Evolutionary conservation across 35 echinoderm and acorn worm species (phyloP), one percentile per base, ranked within the genome.

Genomic region (Anneissia japonica): DNA sequence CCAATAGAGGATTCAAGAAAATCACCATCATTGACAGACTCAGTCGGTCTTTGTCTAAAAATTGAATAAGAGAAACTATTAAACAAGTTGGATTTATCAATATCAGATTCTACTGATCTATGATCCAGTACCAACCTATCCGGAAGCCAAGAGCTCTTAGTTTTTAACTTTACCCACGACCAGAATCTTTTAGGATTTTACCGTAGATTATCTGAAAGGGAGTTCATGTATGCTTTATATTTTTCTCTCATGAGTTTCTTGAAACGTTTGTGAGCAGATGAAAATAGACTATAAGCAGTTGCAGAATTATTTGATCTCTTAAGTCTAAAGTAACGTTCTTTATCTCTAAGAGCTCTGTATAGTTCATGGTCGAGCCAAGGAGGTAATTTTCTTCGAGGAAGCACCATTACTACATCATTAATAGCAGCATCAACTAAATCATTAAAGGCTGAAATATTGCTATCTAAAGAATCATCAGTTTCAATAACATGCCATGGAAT

Each of bases 341-440:
- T 82, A 32, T 38, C 80, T 82, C 32, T 82, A 23, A 82, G 80
- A 16, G 80, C 80, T 32, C 21, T 32, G 38, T 46, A 32, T 10
- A 82, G 26, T 26, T 82, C 13, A 21, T 46, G 37, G 46, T 82
- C 80, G 46, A 82, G 45, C 80, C 80, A 82, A 26, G 38, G 36
- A 19, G 80, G 80, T 23, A 46, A 45, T 82, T 38, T 38, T 32
- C 80, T 2, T 11, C 80, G 80, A 45, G 80, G 80, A 82, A 36
- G 36, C 16, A 82, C 80, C 30, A 34, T 46, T 16, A 82, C 80
- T 45, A 82, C 26, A 82, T 82, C 36, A 31, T 45, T 82, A 14
- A 82, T n/a, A n/a, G 80, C 80, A 38, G 80, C 37, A 45, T 82
- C 80, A 46, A 82, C 23, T 29, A 82, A 34, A 46, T 82, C 36